phyloP scores from a whole-genome alignment of 1,140 invertebrate genomes.

The Drosophila punjabiensis region DNA sequence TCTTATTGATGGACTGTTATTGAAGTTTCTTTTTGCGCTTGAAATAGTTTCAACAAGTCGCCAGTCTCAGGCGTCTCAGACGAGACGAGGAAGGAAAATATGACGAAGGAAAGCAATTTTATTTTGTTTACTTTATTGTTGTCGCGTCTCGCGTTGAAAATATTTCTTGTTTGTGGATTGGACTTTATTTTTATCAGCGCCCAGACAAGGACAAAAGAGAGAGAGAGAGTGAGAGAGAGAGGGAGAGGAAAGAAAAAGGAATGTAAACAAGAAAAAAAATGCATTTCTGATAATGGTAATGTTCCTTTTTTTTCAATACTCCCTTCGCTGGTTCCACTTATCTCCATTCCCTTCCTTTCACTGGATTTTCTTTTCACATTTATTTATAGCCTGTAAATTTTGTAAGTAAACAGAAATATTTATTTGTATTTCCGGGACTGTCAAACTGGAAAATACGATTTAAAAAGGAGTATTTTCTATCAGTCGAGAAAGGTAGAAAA shows the following conservation, averaged over 20 bases:
- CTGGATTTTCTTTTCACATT: slow-evolving; percentile 24
- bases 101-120: slow-evolving; percentile 51
- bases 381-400: slow-evolving; percentile 79
- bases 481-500: not conserved
- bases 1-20: slow-evolving; percentile 27
- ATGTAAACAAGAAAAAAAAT: slow-evolving; percentile 56
- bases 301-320: slow-evolving; percentile 22
- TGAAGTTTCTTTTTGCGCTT: slow-evolving; percentile 44
- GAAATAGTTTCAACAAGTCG: slow-evolving; percentile 66
- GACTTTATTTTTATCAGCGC: slow-evolving; percentile 61
- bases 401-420: slow-evolving; percentile 56
- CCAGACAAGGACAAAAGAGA: slow-evolving; percentile 34
- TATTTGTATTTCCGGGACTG: slow-evolving; percentile 69
- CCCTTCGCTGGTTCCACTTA: slow-evolving; percentile 24
- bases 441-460: slow-evolving; percentile 11
- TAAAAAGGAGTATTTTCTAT: slow-evolving; percentile 23
- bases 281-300: slow-evolving; percentile 49
- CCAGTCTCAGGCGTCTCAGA: slow-evolving; percentile 12
- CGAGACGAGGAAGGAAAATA: slow-evolving; percentile 23
- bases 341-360: slow-evolving; percentile 10
- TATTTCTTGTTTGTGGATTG: slow-evolving; percentile 52
- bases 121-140: slow-evolving; percentile 60
- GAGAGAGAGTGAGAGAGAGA: not conserved
- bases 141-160: slow-evolving; percentile 40
- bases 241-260: slow-evolving; percentile 1